Evolutionary conservation across 2,113 vertebrate species (phyloP), one percentile per base, ranked within the genome.

Genomic region (Apeltes quadracus): DNA sequence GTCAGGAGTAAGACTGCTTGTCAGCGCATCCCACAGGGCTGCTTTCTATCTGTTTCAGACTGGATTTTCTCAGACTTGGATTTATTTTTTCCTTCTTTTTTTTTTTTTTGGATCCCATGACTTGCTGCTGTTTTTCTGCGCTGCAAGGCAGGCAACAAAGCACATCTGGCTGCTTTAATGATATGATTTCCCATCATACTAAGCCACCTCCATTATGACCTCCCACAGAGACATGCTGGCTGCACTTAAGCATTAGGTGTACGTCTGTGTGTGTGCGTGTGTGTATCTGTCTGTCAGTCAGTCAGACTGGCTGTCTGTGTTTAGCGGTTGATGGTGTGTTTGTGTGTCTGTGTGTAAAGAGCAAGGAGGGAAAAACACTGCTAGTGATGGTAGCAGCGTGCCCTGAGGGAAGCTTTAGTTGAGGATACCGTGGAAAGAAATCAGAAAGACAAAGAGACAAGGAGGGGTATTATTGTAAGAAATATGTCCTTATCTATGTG

Each of bases 121-220:
- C 89, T 87, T 84, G 84, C 85, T 88, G 83, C 82, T 84, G 88
- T 91, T 88, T 91, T 89, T 88, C 87, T 84, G 87, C 84, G 84
- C 90, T 89, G 84, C 83, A 72, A 88, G 85, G 84, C 84, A 88
- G 69, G 84, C 84, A 87, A 86, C 89, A 89, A 90, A 89, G 82
- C 90, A 92, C 87, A 93, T 92, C 90, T 91, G 90, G 90, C 84
- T 86, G 83, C 89, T 91, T 91, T 89, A 90, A 93, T 89, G 89
- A 93, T 91, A 91, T 87, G 90, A 91, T 90, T 92, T 91, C 84
- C 89, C 91, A 92, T 91, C 88, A 91, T 87, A 76, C 91, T 91
- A 87, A 90, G 87, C 88, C 86, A 91, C 89, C 88, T 87, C 87
- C 88, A 87, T 88, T 88, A 90, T 88, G 89, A 92, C 90, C 91